phyloP scores from a whole-genome alignment of 2,113 vertebrate species.

The Psittacula cyanocephala region DNA sequence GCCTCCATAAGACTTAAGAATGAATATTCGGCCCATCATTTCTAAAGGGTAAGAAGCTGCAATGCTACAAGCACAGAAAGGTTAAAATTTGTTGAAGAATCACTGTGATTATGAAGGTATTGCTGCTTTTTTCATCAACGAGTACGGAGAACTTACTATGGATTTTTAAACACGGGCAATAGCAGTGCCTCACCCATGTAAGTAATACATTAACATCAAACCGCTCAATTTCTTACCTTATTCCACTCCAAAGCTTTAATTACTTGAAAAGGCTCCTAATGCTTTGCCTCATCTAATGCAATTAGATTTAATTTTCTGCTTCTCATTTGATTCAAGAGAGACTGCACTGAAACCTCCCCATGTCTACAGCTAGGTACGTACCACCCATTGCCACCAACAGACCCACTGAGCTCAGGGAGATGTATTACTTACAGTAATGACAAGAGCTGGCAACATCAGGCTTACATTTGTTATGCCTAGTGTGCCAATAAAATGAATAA shows the following conservation, averaged over 20 bases:
- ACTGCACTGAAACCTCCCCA: background rate
- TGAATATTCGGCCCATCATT: background rate
- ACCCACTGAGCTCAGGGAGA: background rate
- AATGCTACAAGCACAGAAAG: background rate
- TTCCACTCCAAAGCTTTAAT: conserved; percentile 9
- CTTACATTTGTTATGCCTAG: background rate
- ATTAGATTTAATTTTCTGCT: background rate
- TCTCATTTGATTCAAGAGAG: background rate
- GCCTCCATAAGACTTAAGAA: background rate
- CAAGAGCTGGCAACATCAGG: background rate
- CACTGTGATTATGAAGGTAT: background rate
- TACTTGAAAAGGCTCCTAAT: conserved; percentile 20
- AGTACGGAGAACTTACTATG: background rate
- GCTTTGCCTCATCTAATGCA: background rate
- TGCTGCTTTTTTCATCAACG: background rate
- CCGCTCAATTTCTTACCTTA: background rate
- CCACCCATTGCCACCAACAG: background rate
- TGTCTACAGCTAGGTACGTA: background rate
- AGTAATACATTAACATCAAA: background rate
- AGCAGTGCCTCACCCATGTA: background rate
- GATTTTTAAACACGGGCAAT: background rate
- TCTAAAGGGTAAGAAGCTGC: background rate
- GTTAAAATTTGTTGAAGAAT: background rate
- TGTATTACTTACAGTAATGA: background rate
- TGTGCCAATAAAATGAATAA: background rate